phyloP scores from a whole-genome alignment of 2,113 vertebrate species.

The Equus quagga region DNA sequence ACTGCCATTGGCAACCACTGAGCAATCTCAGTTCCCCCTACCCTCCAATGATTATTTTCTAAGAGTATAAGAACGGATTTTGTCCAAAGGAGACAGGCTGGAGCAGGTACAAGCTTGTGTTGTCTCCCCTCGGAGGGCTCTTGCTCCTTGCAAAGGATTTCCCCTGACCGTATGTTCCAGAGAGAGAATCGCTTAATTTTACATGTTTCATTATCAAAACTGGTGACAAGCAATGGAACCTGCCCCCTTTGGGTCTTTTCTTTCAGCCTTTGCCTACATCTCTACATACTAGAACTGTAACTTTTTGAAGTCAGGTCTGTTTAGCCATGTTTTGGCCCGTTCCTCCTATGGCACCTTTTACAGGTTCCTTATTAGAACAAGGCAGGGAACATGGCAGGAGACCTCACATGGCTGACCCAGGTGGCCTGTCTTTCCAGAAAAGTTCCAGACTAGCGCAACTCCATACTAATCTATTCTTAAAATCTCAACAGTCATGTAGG shows the following conservation, averaged over 20 bases:
- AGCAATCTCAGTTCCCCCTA: neutral
- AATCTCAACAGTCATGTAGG: neutral
- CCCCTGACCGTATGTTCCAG: neutral
- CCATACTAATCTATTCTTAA: neutral
- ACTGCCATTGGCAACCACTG: slow-evolving; percentile 50
- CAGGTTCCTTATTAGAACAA: neutral
- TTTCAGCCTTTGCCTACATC: neutral
- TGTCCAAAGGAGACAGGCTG: neutral
- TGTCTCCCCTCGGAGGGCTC: neutral
- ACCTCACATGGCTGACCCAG: neutral
- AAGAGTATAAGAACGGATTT: neutral
- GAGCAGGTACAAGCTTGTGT: neutral
- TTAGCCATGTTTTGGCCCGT: neutral
- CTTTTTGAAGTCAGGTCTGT: neutral
- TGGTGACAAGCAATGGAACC: neutral
- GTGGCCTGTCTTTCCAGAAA: neutral
- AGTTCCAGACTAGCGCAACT: neutral
- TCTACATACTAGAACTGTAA: neutral
- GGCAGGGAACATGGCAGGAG: neutral
- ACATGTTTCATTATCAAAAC: neutral
- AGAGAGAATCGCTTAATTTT: neutral
- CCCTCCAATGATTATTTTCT: neutral
- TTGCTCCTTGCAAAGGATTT: neutral
- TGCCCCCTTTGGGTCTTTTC: neutral
- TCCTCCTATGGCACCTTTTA: neutral